Conservation (phyloP, 2,888 invertebrate species). For the Drosophila pseudotakahashii region DNA sequence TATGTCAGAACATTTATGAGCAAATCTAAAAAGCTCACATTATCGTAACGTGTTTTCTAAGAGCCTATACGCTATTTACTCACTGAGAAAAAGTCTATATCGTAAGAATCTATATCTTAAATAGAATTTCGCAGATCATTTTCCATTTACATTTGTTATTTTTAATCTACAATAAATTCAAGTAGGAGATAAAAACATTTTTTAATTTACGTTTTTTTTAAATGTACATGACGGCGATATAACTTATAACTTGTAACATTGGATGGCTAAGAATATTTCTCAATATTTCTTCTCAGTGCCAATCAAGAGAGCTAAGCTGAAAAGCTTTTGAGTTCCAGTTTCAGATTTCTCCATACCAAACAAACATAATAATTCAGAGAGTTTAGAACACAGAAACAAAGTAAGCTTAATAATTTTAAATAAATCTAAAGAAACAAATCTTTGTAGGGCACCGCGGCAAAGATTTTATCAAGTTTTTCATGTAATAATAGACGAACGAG, state of each 20-base stretch:
- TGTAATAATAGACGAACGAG: neutral
- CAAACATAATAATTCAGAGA: too few relatives aligned
- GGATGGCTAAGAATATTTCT: too few relatives aligned
- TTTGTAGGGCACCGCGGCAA: neutral
- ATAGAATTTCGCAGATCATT: too few relatives aligned
- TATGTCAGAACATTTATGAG: conserved; percentile 22
- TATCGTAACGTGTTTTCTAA: conserved; percentile 42
- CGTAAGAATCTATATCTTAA: neutral
- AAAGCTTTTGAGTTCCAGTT: conserved; percentile 12
- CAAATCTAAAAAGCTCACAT: conserved; percentile 32
- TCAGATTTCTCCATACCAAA: conserved; percentile 1
- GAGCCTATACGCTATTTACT: neutral
- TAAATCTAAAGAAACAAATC: conserved; percentile 3
- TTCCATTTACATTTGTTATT: too few relatives aligned
- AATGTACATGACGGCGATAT: neutral
- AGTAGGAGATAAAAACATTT: too few relatives aligned
- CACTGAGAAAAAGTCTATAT: conserved; percentile 15
- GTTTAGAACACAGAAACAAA: too few relatives aligned
- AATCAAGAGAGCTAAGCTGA: neutral
- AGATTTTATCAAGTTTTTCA: neutral
- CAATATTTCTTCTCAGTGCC: conserved; percentile 10
- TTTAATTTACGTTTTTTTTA: neutral
- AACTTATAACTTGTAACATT: too few relatives aligned
- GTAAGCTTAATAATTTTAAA: too few relatives aligned
- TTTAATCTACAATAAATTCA: too few relatives aligned